Evolutionary conservation across 2,888 invertebrate genomes (phyloP).

Genomic region (Bimastos eiseni): DNA sequence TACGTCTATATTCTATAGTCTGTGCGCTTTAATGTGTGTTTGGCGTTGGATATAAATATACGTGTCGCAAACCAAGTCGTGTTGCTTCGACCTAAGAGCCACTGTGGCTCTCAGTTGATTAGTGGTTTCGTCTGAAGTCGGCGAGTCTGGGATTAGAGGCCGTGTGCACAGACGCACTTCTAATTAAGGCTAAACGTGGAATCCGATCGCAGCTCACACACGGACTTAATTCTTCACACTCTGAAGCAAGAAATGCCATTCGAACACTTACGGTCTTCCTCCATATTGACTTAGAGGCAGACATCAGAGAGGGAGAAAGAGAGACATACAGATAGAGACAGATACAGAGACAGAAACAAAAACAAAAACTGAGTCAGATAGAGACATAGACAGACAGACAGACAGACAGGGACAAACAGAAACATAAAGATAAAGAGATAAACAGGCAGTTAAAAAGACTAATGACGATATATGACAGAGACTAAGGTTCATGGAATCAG

Average conservation of each 20-base stretch:
- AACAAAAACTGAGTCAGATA: no score
- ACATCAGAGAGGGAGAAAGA: neutral
- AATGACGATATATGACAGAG: no score
- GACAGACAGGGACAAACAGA: no score
- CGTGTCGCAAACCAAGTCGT: neutral
- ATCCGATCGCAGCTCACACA: neutral
- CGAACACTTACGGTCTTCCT: neutral
- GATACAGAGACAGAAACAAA: no score
- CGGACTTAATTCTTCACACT: neutral
- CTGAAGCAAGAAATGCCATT: neutral
- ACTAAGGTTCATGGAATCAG: no score
- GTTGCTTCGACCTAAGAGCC: neutral
- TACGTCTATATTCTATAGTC: neutral
- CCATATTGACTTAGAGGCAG: neutral
- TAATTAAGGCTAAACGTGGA: neutral
- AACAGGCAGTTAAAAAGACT: no score
- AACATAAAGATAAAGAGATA: no score
- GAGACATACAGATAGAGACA: no score
- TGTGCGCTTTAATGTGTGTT: neutral
- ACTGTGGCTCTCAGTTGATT: neutral
- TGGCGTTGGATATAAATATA: neutral
- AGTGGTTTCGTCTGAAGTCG: neutral
- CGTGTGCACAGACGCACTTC: neutral
- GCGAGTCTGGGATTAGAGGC: neutral
- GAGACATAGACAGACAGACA: no score